A percentile compares a stretch with the other conserved stretches of the same genome.
Conservation (phyloP, 2,113 vertebrate species). For the Nannospalax galili region DNA sequence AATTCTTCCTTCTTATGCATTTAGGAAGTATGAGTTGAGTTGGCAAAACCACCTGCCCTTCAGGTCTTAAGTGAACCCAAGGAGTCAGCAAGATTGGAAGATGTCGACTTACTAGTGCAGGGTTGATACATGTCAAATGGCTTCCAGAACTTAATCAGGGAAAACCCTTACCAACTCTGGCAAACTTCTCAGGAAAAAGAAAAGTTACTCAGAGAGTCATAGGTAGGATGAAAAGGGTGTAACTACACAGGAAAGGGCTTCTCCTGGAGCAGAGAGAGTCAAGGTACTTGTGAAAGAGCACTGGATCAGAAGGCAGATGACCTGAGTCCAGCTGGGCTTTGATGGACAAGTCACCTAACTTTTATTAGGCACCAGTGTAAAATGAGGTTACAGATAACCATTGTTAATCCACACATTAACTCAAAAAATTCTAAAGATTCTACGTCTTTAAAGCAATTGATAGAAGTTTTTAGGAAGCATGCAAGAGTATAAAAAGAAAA, state of each 20-base stretch:
- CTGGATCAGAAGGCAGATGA: constrained; percentile 56
- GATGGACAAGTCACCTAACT: constrained; percentile 72
- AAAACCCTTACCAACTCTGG: neutral
- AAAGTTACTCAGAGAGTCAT: neutral
- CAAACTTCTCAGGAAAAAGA: neutral
- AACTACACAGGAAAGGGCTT: neutral
- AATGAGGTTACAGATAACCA: neutral
- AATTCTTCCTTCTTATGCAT: neutral
- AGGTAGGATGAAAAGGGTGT: neutral
- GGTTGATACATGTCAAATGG: neutral
- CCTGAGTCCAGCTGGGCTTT: neutral
- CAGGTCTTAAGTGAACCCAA: constrained; percentile 18
- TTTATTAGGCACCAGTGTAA: neutral
- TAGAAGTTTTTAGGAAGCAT: neutral
- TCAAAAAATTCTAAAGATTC: constrained; percentile 9
- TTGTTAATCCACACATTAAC: neutral
- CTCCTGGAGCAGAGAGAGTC: neutral
- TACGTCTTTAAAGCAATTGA: neutral
- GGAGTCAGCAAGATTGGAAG: neutral
- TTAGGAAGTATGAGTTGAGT: neutral
- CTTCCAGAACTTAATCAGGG: neutral
- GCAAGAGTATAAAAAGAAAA: neutral
- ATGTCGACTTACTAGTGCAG: neutral
- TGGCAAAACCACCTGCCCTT: neutral
- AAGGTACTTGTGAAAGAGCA: constrained; percentile 51